These are phyloP conservation scores for Gymnocheta viridis DNA, from an alignment of 2,888 invertebrate species.

Conservation along the genomic window DNA sequence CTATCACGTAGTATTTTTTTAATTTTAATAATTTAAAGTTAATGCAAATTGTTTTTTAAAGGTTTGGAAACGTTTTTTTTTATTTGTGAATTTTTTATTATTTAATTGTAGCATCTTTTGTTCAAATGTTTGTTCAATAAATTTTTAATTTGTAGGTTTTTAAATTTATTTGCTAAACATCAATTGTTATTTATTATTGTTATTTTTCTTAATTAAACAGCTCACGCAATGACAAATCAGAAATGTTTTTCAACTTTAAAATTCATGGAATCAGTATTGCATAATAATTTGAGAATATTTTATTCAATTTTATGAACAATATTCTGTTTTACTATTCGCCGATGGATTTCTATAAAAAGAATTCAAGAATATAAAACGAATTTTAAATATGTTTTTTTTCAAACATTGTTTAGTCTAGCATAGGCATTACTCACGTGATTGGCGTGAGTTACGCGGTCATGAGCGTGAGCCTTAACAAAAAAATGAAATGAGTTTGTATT, in stretches of 20 bases:
- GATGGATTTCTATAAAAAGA: not conserved
- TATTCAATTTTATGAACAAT: not conserved
- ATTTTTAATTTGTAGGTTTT: conserved; percentile 29
- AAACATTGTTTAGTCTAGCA: no score
- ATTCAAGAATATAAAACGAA: not conserved
- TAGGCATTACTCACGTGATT: no score
- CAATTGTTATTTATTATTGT: conserved; percentile 29
- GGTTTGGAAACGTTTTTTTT: conserved; percentile 30
- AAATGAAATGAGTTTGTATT: no score
- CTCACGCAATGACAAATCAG: conserved; percentile 30
- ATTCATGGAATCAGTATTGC: conserved; percentile 27
- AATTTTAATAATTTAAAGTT: conserved; percentile 37
- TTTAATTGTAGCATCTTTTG: conserved; percentile 32
- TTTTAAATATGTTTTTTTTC: no score
- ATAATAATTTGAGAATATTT: conserved; percentile 21
- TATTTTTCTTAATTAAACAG: conserved; percentile 29
- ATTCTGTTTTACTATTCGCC: not conserved
- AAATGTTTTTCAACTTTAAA: conserved; percentile 9
- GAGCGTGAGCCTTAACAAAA: no score
- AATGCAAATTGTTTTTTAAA: not conserved
- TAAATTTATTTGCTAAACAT: conserved; percentile 49
- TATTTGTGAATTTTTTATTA: not conserved
- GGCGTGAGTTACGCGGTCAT: no score
- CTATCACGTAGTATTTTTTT: conserved; percentile 44
- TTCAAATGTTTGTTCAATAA: conserved; percentile 38